Base-by-base conservation (phyloP, 1,140 invertebrate species). In the Hycleus phaleratus region DNA sequence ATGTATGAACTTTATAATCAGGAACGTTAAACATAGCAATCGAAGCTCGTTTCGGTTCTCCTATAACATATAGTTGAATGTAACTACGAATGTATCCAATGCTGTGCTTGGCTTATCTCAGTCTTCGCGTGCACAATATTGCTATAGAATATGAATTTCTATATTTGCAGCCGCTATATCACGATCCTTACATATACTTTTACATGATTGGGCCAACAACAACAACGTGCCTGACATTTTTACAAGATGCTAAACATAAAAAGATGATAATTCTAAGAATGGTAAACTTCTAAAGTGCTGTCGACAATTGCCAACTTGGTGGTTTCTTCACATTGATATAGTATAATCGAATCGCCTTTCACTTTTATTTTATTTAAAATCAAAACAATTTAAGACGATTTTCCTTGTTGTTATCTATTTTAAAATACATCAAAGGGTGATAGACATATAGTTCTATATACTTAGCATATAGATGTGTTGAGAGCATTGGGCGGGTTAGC, bases 381-480 rank as follows among this genome's bases (percentile, higher is more conserved):
- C 32, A 32, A 32, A 32, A 32, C 7, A 5, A 5, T 32, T 7
- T 5, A 32, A 32, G 7, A 32, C 32, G 1, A 32, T 32, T 32
- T 32, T 32, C 0, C 4, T 4, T 5, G 32, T 32, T 4, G 3
- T 32, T 32, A 1, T 32, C 7, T 32, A 32, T 32, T 32, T 3
- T 32, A 32, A 32, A 32, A 32, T 5, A 7, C 4, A 32, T 7
- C 4, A 32, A 32, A 32, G 32, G 32, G 32, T 32, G 32, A 32
- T 32, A 32, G 32, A 7, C 7, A 32, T 18, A 18, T 18, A 18
- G 18, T 18, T 18, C 32, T 32, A 32, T 32, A 32, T 42, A 62
- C 57, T 65, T 65, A 64, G 50, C 58, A 59, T 63, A 63, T 61
- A 62, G 62, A 66, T 60, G 63, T 67, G 65, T 64, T 67, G 65